Evolutionary conservation across 2,797 vertebrate species (phyloP), one percentile per base, ranked within the genome.

Genomic region (Acestrorhynchus altus): DNA sequence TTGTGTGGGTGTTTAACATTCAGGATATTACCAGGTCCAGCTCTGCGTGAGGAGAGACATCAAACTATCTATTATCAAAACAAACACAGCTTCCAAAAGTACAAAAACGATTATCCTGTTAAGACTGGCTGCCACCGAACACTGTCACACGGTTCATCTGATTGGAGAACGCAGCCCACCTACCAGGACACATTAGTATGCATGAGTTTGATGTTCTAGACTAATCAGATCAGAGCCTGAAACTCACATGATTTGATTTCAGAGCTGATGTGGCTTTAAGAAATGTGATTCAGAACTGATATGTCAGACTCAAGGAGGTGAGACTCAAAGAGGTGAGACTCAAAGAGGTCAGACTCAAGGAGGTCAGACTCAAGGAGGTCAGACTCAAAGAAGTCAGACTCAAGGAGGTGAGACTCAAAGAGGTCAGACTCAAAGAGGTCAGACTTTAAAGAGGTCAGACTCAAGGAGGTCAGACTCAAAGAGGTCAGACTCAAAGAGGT

Each of bases 1-100:
- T 4, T 52, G 26, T 52, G 47, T 52, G 47, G 47, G 26, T 52
- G 46, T 51, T 69, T 20, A 35, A 52, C 15, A 51, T 35, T 51
- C 18, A 51, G 4, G 1, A 35, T 9, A 26, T 16, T n/a, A 15
- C 42, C 46, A 1, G 8, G 46, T 31, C 46, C 46, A 68, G 22
- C 44, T 15, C 22, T 49, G 46, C 18, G 7, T 51, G 65, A 51
- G 46, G 9, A 7, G 6, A 51, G 16, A 44, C 66, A 28, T n/a
- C 47, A 52, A 5, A 11, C 26, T n/a, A 69, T 39, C 47, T 35
- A 35, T 52, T 35, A 69, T 39, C 61, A 64, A 64, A 64, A 69
- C 66, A 69, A 69, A 39, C 66, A 69, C 66, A 69, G 66, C 47
- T 52, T 52, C 26, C 16, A n/a, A n/a, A n/a, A 39, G 26, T 20